These are phyloP conservation scores for Embiotoca jacksoni DNA, from an alignment of 2,113 vertebrate genomes.

Conservation along the genomic window DNA sequence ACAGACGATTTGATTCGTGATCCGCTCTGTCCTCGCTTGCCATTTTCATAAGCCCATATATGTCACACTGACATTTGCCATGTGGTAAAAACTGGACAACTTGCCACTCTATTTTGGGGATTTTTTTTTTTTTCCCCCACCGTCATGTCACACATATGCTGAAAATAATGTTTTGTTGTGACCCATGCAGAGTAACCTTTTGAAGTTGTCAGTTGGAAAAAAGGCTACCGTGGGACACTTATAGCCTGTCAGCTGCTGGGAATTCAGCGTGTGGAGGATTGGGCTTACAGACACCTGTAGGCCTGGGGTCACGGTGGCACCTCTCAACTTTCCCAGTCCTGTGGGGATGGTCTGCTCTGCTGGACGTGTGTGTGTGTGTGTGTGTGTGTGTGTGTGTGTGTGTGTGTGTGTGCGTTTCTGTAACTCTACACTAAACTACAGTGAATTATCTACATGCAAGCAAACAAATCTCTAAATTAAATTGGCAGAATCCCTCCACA, in stretches of 20 bases:
- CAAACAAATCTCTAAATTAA: constrained; percentile 4
- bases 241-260: constrained; percentile 63
- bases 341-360: constrained; percentile 15
- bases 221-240: constrained; percentile 68
- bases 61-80: constrained; percentile 75
- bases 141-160: constrained; percentile 56
- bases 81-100: constrained; percentile 69
- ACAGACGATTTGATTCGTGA: constrained; percentile 62
- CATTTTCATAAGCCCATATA: constrained; percentile 69
- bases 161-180: constrained; percentile 69
- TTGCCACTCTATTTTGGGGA: constrained; percentile 57
- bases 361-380: constrained; percentile 3
- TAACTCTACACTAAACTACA: constrained; percentile 24
- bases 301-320: constrained; percentile 55
- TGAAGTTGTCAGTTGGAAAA: constrained; percentile 63
- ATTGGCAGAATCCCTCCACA: constrained; percentile 1
- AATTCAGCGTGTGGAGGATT: constrained; percentile 33
- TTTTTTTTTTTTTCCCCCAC: neutral
- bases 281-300: constrained; percentile 57
- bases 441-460: neutral
- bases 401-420: constrained; percentile 19
- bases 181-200: constrained; percentile 68
- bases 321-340: constrained; percentile 53
- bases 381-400: neutral
- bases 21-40: constrained; percentile 53